Conservation (phyloP, 2,888 invertebrate species). For the Portevinia maculata region DNA sequence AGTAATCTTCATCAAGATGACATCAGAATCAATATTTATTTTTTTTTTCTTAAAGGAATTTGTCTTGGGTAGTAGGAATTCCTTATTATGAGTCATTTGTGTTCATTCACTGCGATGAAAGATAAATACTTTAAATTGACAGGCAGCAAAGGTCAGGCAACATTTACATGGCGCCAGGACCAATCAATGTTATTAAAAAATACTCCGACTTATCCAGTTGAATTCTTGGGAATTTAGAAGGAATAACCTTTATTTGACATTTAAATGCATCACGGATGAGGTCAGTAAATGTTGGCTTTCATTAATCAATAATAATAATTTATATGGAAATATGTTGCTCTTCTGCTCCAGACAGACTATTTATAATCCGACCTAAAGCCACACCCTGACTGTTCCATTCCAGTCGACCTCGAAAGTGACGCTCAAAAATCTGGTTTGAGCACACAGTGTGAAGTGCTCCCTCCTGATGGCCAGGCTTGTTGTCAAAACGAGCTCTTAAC, state of each 20-base stretch:
- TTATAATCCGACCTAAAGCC: too few relatives aligned
- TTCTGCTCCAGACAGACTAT: too few relatives aligned
- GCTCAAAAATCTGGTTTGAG: too few relatives aligned
- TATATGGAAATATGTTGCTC: too few relatives aligned
- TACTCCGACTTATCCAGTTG: background rate
- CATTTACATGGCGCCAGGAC: slow-evolving; percentile 3
- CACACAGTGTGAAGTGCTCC: too few relatives aligned
- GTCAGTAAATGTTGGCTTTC: too few relatives aligned
- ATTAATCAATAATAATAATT: too few relatives aligned
- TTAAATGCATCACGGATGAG: background rate
- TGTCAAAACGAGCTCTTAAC: too few relatives aligned
- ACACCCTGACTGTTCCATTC: too few relatives aligned
- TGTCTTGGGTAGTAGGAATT: background rate
- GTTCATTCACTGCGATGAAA: background rate
- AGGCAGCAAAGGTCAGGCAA: slow-evolving; percentile 1
- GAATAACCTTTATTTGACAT: background rate
- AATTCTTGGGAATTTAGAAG: background rate
- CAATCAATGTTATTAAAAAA: background rate
- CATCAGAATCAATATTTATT: background rate
- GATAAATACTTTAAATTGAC: slow-evolving; percentile 7
- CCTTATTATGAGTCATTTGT: background rate
- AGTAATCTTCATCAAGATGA: background rate
- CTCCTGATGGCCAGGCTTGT: too few relatives aligned
- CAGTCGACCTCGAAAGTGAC: too few relatives aligned
- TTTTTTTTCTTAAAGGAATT: background rate